Percentiles rank a stretch among this genome's conserved stretches.
These are phyloP conservation scores for Trachurus trachurus DNA, from an alignment of 2,797 vertebrate species.

Conservation along the genomic window DNA sequence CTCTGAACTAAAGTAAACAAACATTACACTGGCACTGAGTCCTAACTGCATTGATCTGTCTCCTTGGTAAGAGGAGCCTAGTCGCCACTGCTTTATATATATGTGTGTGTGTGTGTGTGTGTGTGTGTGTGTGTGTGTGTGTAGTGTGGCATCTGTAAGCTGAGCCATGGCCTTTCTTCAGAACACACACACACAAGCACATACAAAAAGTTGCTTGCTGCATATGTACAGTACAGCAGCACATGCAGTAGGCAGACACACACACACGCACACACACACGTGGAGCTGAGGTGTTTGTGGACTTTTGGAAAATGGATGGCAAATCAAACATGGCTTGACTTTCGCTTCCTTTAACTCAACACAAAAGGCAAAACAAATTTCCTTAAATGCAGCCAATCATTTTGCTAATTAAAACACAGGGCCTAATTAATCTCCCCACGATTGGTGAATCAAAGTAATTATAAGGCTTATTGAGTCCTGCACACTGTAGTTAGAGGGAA, in stretches of 20 bases:
- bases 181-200: slow-evolving; percentile 9
- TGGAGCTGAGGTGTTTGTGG: slow-evolving; percentile 13
- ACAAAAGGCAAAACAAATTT: slow-evolving; percentile 71
- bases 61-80: slow-evolving; percentile 86
- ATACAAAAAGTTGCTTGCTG: slow-evolving; percentile 19
- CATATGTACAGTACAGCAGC: slow-evolving; percentile 23
- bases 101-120: slow-evolving; percentile 30
- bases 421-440: slow-evolving; percentile 75
- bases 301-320: slow-evolving; percentile 22
- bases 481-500: slow-evolving; percentile 70
- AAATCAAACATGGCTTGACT: slow-evolving; percentile 56
- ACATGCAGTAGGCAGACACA: slow-evolving; percentile 21
- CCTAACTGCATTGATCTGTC: slow-evolving; percentile 96
- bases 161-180: slow-evolving; percentile 45
- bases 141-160: slow-evolving; percentile 55
- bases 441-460: slow-evolving; percentile 83
- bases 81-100: slow-evolving; percentile 67
- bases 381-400: slow-evolving; percentile 74
- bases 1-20: slow-evolving; percentile 96
- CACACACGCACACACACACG: background rate
- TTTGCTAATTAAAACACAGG: slow-evolving; percentile 73
- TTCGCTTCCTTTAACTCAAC: slow-evolving; percentile 37
- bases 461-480: slow-evolving; percentile 78
- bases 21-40: slow-evolving; percentile 93
- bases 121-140: slow-evolving; percentile 31